Conservation (phyloP, 2,113 vertebrate species). For the Cebidichthys violaceus region DNA sequence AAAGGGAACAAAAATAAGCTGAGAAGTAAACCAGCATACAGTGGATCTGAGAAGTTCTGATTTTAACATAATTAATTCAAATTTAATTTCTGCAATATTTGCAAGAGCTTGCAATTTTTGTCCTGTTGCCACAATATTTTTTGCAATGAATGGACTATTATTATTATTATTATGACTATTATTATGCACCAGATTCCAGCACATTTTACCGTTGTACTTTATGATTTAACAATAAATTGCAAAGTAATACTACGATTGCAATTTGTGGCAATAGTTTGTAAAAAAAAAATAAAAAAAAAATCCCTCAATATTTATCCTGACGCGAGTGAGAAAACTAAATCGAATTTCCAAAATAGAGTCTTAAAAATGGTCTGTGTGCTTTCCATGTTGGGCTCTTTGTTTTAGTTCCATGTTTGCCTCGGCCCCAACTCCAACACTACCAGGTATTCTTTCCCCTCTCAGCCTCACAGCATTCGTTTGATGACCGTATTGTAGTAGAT, state of each 20-base stretch:
- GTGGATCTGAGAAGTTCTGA: not conserved
- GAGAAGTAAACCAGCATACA: not conserved
- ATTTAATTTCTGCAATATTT: not conserved
- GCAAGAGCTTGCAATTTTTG: not conserved
- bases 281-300: constrained; percentile 5
- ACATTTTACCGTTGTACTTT: not conserved
- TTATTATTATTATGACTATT: not conserved
- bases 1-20: not conserved
- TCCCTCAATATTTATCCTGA: not conserved
- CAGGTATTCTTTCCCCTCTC: constrained; percentile 10
- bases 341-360: not conserved
- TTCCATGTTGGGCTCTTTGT: constrained; percentile 12
- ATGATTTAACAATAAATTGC: not conserved
- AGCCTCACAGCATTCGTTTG: constrained; percentile 37
- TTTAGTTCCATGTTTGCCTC: constrained; percentile 19
- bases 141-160: not conserved
- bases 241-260: not conserved
- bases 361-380: not conserved
- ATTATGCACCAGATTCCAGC: not conserved
- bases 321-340: not conserved
- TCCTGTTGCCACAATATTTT: not conserved
- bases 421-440: constrained; percentile 19
- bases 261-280: not conserved
- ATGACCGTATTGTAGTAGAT: constrained; percentile 18
- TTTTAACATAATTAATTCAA: not conserved